Conservation (phyloP, 1,140 invertebrate genomes). For the Asbolus verrucosus region DNA sequence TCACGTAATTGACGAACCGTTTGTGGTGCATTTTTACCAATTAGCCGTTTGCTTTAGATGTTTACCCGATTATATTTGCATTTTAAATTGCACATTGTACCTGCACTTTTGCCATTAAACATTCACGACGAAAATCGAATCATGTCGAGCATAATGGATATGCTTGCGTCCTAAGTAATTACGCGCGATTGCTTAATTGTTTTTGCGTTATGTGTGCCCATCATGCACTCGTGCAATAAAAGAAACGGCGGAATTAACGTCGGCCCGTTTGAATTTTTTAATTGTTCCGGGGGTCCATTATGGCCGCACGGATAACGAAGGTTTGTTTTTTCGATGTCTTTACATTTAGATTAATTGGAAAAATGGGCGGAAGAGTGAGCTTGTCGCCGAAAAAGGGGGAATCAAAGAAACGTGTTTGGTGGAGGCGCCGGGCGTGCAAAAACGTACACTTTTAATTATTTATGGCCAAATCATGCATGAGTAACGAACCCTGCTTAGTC, state of each 20-base stretch:
- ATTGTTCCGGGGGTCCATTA: background rate
- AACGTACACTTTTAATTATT: background rate
- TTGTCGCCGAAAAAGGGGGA: background rate
- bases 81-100: slow-evolving; percentile 42
- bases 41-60: slow-evolving; percentile 49
- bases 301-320: too few species aligned
- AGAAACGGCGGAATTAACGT: slow-evolving; percentile 17
- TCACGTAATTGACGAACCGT: slow-evolving; percentile 52
- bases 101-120: slow-evolving; percentile 39
- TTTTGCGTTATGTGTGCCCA: too few species aligned
- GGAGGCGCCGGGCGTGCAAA: slow-evolving; percentile 13
- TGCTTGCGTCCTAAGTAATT: slow-evolving; percentile 33
- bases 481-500: too few species aligned
- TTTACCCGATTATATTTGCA: slow-evolving; percentile 44
- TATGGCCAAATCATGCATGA: too few species aligned
- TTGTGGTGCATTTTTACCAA: slow-evolving; percentile 54
- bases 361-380: background rate
- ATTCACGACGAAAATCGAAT: slow-evolving; percentile 32
- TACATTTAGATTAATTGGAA: background rate
- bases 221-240: background rate
- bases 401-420: background rate
- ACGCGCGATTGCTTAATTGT: slow-evolving; percentile 23
- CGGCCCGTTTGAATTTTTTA: too few species aligned
- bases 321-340: too few species aligned
- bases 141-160: slow-evolving; percentile 31